A percentile compares a stretch with the other conserved stretches of the same genome.
phyloP scores from a whole-genome alignment of 2,888 invertebrate species.

The Charanyca ferruginea region DNA sequence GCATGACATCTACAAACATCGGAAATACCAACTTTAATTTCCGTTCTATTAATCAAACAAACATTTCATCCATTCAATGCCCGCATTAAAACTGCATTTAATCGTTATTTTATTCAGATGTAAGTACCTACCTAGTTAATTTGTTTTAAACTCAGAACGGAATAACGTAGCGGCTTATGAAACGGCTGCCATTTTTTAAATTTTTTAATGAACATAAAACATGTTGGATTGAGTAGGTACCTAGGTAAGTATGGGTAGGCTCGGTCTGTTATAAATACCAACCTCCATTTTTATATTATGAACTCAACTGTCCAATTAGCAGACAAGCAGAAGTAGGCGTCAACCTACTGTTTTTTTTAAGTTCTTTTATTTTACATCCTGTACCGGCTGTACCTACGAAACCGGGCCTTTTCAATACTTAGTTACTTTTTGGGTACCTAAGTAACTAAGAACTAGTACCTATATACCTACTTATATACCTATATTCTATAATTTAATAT shows the following conservation, averaged over 20 bases:
- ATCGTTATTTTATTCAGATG: constrained; percentile 49
- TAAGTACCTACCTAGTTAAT: constrained; percentile 16
- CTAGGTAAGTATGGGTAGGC: too few relatives aligned
- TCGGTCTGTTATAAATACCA: background rate
- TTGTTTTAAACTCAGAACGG: constrained; percentile 10
- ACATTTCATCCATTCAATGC: constrained; percentile 11
- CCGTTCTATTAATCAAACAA: constrained; percentile 23
- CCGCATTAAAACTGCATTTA: constrained; percentile 40
- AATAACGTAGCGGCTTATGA: background rate
- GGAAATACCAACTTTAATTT: constrained; percentile 24
- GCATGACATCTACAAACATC: background rate
- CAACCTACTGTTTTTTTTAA: too few relatives aligned
- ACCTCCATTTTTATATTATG: too few relatives aligned
- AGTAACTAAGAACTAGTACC: too few relatives aligned
- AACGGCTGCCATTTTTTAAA: background rate
- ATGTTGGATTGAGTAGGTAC: background rate
- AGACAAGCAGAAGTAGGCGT: too few relatives aligned
- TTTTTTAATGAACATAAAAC: too few relatives aligned
- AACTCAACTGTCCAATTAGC: too few relatives aligned
- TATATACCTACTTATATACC: too few relatives aligned
- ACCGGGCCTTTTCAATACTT: constrained; percentile 4
- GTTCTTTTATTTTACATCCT: background rate
- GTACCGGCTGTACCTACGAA: too few relatives aligned
- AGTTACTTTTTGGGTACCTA: background rate
- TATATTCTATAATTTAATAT: too few relatives aligned